phyloP scores from a whole-genome alignment of 2,113 vertebrate species.

The Oncorhynchus mykiss region DNA sequence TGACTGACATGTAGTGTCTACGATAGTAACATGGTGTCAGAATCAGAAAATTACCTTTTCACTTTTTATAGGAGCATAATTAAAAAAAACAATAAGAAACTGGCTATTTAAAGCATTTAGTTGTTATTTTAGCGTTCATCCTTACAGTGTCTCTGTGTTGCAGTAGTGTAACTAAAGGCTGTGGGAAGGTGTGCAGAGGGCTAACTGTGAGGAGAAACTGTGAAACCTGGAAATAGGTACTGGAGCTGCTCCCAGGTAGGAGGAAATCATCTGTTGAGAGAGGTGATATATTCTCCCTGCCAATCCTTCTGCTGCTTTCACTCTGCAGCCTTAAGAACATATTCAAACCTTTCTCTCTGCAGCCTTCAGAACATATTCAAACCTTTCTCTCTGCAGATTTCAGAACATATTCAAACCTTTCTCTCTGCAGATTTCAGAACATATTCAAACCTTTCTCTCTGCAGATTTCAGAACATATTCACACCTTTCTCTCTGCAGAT shows the following conservation, averaged over 20 bases:
- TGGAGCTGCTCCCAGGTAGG: background rate
- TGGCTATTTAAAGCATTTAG: no score
- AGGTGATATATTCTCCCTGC: background rate
- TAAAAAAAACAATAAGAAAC: no score
- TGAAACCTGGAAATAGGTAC: background rate
- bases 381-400: background rate
- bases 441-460: background rate
- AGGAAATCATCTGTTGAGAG: background rate
- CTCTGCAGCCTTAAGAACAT: background rate
- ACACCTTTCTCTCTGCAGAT: background rate
- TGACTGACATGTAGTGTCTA: no score
- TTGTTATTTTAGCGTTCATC: background rate
- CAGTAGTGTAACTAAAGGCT: background rate
- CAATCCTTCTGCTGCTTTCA: background rate
- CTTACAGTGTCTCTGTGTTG: background rate
- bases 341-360: background rate
- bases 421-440: slow-evolving; percentile 10
- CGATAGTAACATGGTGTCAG: no score
- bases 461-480: slow-evolving; percentile 12
- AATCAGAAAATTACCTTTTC: no score
- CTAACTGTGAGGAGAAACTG: background rate
- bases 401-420: slow-evolving; percentile 10
- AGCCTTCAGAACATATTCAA: slow-evolving; percentile 9
- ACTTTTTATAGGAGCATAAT: no score
- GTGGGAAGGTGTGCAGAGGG: background rate